A percentile compares a stretch with the other conserved stretches of the same genome.
These are phyloP conservation scores for Plagodis dolabraria DNA, from an alignment of 2,888 invertebrate species.

Conservation along the genomic window DNA sequence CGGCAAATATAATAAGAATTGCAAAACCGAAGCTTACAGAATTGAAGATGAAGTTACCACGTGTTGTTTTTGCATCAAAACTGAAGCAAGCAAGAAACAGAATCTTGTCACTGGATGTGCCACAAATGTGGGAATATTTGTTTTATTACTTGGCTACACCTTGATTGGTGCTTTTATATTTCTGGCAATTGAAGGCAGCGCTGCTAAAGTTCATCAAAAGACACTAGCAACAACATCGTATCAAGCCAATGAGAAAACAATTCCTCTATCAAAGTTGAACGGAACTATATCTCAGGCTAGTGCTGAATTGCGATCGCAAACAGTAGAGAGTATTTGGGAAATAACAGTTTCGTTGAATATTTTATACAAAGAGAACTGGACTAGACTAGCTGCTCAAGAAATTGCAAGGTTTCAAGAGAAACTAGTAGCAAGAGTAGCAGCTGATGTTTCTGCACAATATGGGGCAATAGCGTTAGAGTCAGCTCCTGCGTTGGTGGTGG, in stretches of 20 bases:
- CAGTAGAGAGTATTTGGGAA: conserved; percentile 96
- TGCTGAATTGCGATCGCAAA: conserved; percentile 80
- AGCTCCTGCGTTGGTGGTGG: conserved; percentile 68
- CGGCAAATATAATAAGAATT: conserved; percentile 77
- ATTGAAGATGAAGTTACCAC: conserved; percentile 72
- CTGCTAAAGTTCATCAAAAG: conserved; percentile 80
- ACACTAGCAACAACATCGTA: conserved; percentile 79
- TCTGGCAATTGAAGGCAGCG: conserved; percentile 91
- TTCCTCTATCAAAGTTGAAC: conserved; percentile 65
- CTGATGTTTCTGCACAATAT: conserved; percentile 88
- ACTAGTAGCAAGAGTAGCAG: conserved; percentile 90
- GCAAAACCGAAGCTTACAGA: conserved; percentile 67
- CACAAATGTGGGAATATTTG: conserved; percentile 93
- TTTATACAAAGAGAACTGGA: conserved; percentile 95
- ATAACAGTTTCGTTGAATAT: conserved; percentile 94
- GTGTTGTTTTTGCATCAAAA: conserved; percentile 79
- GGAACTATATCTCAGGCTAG: conserved; percentile 73
- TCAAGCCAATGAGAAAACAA: conserved; percentile 70
- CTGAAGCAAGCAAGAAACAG: conserved; percentile 78
- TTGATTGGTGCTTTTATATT: conserved; percentile 91
- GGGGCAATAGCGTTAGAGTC: conserved; percentile 76
- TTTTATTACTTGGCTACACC: conserved; percentile 92
- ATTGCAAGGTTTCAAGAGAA: conserved; percentile 91
- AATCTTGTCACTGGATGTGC: conserved; percentile 87
- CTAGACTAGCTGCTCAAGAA: conserved; percentile 89